Evolutionary conservation across 1,140 invertebrate species (phyloP).

Genomic region (Ptiloglossa arizonensis): DNA sequence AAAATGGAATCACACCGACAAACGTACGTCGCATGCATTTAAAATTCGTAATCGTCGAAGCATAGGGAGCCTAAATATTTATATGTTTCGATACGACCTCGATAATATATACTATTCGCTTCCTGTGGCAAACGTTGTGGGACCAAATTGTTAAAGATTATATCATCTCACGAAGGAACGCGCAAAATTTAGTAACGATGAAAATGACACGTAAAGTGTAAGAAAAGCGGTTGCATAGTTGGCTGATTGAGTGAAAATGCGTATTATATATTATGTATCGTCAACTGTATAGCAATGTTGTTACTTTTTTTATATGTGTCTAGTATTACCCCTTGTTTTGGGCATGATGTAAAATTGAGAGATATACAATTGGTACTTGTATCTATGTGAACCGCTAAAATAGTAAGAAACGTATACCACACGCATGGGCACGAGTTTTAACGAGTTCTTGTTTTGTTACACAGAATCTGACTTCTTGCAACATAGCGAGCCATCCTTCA

Average conservation of each 20-base stretch:
- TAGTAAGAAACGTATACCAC: conserved; percentile 37
- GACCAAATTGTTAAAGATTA: conserved; percentile 14
- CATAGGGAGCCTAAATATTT: conserved; percentile 15
- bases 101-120: neutral
- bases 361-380: conserved; percentile 72
- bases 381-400: conserved; percentile 68
- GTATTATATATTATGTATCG: conserved; percentile 72
- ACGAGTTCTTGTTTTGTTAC: conserved; percentile 68
- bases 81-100: neutral
- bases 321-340: conserved; percentile 79
- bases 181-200: neutral
- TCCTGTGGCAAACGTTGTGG: conserved; percentile 23
- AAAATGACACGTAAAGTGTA: conserved; percentile 21
- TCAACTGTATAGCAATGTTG: conserved; percentile 76
- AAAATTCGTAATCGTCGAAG: conserved; percentile 11
- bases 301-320: conserved; percentile 80
- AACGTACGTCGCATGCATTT: conserved; percentile 27
- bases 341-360: conserved; percentile 79
- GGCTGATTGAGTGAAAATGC: conserved; percentile 73
- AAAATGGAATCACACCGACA: neutral
- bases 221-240: conserved; percentile 64
- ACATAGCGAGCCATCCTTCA: conserved; percentile 83
- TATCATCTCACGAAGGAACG: neutral
- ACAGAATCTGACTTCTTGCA: conserved; percentile 84
- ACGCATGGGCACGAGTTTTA: conserved; percentile 36